These are phyloP conservation scores for Sciaenops ocellatus DNA, from an alignment of 2,797 vertebrate species.

Conservation along the genomic window DNA sequence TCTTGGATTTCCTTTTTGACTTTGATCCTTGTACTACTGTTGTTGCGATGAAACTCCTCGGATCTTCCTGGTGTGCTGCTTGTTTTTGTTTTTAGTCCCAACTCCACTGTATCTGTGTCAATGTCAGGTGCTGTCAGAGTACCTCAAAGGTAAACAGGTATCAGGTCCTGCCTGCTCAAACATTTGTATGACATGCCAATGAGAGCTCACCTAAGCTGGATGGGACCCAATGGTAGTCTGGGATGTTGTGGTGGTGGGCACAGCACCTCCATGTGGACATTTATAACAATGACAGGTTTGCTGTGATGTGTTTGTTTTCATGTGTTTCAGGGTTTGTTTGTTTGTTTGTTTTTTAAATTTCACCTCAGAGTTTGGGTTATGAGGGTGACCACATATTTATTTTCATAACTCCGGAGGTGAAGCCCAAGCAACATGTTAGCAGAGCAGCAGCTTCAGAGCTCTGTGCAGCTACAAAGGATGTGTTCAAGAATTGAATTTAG, in stretches of 20 bases:
- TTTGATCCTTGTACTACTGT: neutral
- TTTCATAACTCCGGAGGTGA: neutral
- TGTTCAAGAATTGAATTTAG: neutral
- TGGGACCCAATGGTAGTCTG: neutral
- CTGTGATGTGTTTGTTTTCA: neutral
- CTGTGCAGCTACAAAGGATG: neutral
- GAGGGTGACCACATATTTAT: neutral
- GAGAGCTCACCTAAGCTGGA: slow-evolving; percentile 10
- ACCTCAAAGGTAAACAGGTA: neutral
- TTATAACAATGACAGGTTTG: neutral
- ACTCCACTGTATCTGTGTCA: neutral
- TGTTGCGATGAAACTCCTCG: neutral
- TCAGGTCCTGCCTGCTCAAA: neutral
- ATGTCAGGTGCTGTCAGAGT: neutral
- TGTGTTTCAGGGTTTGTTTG: too few relatives aligned
- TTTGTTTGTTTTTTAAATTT: neutral
- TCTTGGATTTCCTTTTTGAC: neutral
- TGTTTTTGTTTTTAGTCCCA: too few relatives aligned
- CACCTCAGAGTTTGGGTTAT: neutral
- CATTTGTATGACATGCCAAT: neutral
- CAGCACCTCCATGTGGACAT: slow-evolving; percentile 57
- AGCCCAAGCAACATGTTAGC: neutral
- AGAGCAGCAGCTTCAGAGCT: neutral
- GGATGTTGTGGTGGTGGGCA: slow-evolving; percentile 1
- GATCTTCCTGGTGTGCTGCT: neutral